phyloP scores from a whole-genome alignment of 2,113 vertebrate species.

The Carollia perspicillata region DNA sequence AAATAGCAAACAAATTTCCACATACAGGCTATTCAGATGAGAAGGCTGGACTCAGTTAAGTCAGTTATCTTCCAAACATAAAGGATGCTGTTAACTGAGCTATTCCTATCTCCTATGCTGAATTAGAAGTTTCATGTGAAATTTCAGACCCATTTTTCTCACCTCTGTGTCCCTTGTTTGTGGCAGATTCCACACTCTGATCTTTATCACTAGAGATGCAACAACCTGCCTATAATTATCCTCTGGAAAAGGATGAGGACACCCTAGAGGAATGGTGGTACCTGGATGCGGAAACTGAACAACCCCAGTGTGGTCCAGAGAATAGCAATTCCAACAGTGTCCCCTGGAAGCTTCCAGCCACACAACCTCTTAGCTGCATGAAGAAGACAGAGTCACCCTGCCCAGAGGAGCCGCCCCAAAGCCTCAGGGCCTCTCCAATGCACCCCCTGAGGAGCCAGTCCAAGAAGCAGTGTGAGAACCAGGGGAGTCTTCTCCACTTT shows the following conservation, averaged over 20 bases:
- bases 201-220: slow-evolving; percentile 64
- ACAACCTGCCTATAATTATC: not conserved
- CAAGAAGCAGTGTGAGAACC: slow-evolving; percentile 63
- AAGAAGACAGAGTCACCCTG: not conserved
- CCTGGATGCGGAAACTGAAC: not conserved
- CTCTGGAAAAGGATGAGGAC: slow-evolving; percentile 41
- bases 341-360: not conserved
- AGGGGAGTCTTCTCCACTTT: slow-evolving; percentile 83
- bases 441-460: slow-evolving; percentile 44
- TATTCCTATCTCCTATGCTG: not conserved
- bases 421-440: not conserved
- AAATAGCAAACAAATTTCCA: not conserved
- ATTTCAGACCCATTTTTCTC: slow-evolving; percentile 1
- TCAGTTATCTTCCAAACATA: not conserved
- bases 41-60: not conserved
- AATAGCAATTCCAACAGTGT: not conserved
- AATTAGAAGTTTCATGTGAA: not conserved
- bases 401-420: not conserved
- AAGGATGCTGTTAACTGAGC: not conserved
- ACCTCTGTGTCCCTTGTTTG: not conserved
- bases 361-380: accelerated
- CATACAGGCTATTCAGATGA: not conserved
- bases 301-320: not conserved
- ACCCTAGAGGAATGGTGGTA: not conserved
- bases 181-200: not conserved